Evolutionary conservation across 2,888 invertebrate genomes (phyloP), one percentile per base, ranked within the genome.

Genomic region (Hermodice carunculata): DNA sequence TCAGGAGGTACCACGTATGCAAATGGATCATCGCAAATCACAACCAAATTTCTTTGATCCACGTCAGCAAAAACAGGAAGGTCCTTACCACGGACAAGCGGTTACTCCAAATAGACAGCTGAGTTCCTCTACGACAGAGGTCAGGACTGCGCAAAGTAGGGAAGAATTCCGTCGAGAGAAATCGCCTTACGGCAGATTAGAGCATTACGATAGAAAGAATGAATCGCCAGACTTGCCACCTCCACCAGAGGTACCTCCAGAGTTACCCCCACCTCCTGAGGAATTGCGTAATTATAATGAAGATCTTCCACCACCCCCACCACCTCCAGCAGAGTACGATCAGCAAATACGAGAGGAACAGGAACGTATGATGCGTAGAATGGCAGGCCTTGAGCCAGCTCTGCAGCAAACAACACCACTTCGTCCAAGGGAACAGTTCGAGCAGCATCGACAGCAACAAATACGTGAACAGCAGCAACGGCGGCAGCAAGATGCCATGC

Each of bases 281-380:
- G 85, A 71, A 44, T 71, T 28, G 24, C 22, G 69, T 70, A 74
- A 51, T 70, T 67, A 53, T 75, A 77, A 51, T 73, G 78, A 58
- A 71, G 81, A 71, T 69, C 77, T 72, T 75, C 83, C 73, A 31
- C 73, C 82, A 17, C 82, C 83, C 1, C 82, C 82, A 14, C 80
- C 81, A 91, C 93, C 11, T 91, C 65, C 37, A 11, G 70, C 71
- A 24, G 78, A 80, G 58, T 74, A 73, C 34, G 2, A 83, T 93
- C 91, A 22, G 53, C 61, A 64, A 26, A 72, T 68, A 17, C 69
- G 71, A 0, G 77, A 77, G 58, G 82, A 82, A 49, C 78, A 81
- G 65, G 81, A 82, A 28, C 65, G 80, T 26, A 71, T 83, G 62
- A 22, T 60, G 60, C 24, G 60, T 11, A 37, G 31, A 6, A 51